A percentile compares a stretch with the other conserved stretches of the same genome.
These are phyloP conservation scores for Stomorhina lunata DNA, from an alignment of 2,888 invertebrate species.

Conservation along the genomic window DNA sequence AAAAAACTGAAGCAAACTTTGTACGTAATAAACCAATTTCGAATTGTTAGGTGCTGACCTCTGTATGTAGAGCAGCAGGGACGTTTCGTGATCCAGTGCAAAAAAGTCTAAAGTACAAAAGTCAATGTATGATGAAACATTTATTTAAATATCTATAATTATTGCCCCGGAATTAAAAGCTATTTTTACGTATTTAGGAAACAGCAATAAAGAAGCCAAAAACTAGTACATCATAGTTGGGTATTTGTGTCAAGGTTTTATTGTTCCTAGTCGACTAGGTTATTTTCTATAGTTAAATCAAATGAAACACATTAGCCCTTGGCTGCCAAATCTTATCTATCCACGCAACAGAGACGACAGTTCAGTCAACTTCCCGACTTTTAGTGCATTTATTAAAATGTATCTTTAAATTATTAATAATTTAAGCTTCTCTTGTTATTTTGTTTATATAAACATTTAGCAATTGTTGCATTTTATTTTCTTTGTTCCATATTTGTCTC, in stretches of 20 bases:
- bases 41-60: not conserved
- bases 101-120: slow-evolving; percentile 59
- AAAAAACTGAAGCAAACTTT: not conserved
- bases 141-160: not conserved
- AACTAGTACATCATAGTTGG: slow-evolving; percentile 10
- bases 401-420: no score
- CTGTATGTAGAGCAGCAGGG: not conserved
- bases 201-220: not conserved
- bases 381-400: not conserved
- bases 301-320: not conserved
- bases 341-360: not conserved
- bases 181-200: slow-evolving; percentile 27
- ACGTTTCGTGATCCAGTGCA: not conserved
- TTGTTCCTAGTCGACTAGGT: not conserved
- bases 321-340: not conserved
- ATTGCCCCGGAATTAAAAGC: slow-evolving; percentile 7
- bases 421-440: not conserved
- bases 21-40: not conserved
- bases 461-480: slow-evolving; percentile 6
- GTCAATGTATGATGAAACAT: not conserved
- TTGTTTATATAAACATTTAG: not conserved
- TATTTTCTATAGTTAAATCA: not conserved
- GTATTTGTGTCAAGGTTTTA: slow-evolving; percentile 58
- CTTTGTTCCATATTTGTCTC: not conserved
- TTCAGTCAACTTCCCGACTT: not conserved